Percentiles rank a stretch among this genome's conserved stretches.
phyloP scores from a whole-genome alignment of 2,888 invertebrate species.

The Nephrotoma guestfalica region DNA sequence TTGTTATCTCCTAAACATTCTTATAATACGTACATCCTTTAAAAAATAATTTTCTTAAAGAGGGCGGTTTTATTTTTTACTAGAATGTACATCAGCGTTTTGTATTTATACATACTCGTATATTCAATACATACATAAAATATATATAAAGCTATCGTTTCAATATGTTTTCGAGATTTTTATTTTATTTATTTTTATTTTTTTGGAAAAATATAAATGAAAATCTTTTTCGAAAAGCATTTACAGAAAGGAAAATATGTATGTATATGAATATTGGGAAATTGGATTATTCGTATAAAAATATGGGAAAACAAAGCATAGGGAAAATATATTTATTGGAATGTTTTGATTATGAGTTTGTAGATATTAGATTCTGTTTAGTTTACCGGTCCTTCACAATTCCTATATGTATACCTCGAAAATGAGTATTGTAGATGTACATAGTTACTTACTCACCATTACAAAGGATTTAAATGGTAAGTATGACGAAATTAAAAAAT shows the following conservation, averaged over 20 bases:
- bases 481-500: background rate
- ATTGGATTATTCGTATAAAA: background rate
- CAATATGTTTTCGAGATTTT: background rate
- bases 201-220: background rate
- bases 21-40: background rate
- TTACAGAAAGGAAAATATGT: background rate
- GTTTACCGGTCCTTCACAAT: background rate
- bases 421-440: background rate
- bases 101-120: too few relatives aligned
- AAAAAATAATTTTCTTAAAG: background rate
- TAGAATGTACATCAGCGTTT: background rate
- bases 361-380: background rate
- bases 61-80: background rate
- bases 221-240: background rate
- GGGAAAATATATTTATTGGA: background rate
- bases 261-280: background rate
- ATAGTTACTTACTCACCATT: background rate
- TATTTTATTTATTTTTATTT: background rate
- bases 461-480: background rate
- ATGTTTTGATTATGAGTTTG: background rate
- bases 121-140: too few relatives aligned
- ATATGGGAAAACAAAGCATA: background rate
- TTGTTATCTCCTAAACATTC: background rate
- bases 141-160: background rate
- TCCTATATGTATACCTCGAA: background rate